Evolutionary conservation across 2,113 vertebrate genomes (phyloP).

Genomic region (Elephas maximus): DNA sequence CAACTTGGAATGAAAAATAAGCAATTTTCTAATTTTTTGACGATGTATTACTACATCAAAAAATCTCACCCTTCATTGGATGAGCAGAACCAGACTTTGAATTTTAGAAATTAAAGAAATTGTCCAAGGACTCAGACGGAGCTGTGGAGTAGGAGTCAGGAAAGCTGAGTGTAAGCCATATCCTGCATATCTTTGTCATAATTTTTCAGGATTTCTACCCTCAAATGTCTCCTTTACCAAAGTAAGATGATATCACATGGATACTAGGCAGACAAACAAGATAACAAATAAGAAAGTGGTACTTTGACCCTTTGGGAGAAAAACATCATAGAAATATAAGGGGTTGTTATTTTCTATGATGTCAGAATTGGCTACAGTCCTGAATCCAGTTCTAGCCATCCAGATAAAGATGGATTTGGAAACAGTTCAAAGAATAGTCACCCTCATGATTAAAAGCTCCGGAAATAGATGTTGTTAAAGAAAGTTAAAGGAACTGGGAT

Average conservation of each 20-base stretch:
- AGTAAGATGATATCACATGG: background rate
- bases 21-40: background rate
- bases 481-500: conserved; percentile 8
- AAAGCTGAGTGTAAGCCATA: background rate
- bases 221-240: background rate
- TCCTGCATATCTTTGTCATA: background rate
- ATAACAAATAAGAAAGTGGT: background rate
- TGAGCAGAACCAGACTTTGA: background rate
- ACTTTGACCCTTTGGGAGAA: background rate
- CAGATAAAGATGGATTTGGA: conserved; percentile 41
- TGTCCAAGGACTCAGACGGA: background rate
- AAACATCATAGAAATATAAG: background rate
- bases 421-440: conserved; percentile 17
- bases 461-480: conserved; percentile 17
- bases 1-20: conserved; percentile 29
- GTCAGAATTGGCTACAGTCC: conserved; percentile 28
- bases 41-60: background rate
- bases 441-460: conserved; percentile 16
- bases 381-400: background rate
- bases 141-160: background rate
- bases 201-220: background rate
- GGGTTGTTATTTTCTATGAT: conserved; percentile 6
- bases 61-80: background rate
- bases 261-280: background rate
- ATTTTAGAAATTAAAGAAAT: conserved; percentile 40